Evolutionary conservation across 2,797 vertebrate genomes (phyloP).

Genomic region (Sibirionetta formosa): DNA sequence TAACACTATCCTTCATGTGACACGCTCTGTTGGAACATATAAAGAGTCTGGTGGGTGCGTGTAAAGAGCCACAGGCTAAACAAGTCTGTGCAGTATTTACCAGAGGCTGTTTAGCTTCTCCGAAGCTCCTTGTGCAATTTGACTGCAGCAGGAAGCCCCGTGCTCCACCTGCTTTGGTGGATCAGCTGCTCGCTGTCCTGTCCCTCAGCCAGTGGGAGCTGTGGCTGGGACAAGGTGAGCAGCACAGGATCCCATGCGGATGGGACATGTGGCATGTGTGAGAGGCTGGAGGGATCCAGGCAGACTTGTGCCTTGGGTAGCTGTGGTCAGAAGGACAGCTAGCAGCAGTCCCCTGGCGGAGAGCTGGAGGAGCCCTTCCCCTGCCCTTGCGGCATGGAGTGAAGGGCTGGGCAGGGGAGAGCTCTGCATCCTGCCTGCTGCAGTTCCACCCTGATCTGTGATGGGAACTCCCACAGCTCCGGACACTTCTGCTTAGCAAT

Average conservation of each 20-base stretch:
- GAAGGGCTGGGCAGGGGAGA: background rate
- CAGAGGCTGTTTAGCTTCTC: background rate
- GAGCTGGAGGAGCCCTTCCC: background rate
- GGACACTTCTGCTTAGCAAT: background rate
- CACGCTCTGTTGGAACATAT: conserved; percentile 33
- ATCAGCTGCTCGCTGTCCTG: background rate
- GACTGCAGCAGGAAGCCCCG: background rate
- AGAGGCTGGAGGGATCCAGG: rapidly evolving
- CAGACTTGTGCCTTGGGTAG: background rate
- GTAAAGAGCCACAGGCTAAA: conserved; percentile 72
- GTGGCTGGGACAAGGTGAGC: background rate
- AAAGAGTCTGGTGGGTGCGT: conserved; percentile 59
- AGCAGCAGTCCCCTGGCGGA: background rate
- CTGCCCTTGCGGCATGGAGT: background rate
- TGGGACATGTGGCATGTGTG: background rate
- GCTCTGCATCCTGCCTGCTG: background rate
- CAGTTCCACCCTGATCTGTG: background rate
- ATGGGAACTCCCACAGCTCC: background rate
- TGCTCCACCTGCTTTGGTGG: background rate
- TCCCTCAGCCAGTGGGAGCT: background rate
- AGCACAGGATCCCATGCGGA: rapidly evolving
- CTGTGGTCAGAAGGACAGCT: background rate
- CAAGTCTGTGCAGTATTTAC: conserved; percentile 65
- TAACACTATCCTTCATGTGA: conserved; percentile 12
- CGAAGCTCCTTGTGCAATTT: background rate